phyloP scores from a whole-genome alignment of 2,888 invertebrate genomes.

The Callyntrura guangdongensis region DNA sequence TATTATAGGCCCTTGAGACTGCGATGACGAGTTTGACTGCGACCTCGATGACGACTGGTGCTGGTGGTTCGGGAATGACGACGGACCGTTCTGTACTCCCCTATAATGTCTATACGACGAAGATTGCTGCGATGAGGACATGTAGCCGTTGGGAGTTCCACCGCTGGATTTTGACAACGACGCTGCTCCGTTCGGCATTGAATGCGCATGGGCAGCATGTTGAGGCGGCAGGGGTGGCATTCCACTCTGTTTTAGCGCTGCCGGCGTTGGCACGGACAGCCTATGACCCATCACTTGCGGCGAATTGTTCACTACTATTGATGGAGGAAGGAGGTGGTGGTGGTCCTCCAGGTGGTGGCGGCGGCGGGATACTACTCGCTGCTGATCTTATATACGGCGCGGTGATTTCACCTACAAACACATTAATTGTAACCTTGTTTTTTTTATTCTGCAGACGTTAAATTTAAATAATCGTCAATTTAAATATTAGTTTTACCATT shows the following conservation, averaged over 20 bases:
- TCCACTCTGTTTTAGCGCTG: conserved; percentile 83
- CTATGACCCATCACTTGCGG: conserved; percentile 72
- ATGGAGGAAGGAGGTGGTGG: conserved; percentile 6
- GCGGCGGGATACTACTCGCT: conserved; percentile 3
- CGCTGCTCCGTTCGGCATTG: conserved; percentile 38
- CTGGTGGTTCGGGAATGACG: conserved; percentile 38
- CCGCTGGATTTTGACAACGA: conserved; percentile 2
- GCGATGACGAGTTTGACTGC: not conserved
- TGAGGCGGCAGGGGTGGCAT: conserved; percentile 82
- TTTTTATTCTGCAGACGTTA: not conserved
- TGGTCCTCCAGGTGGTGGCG: not conserved
- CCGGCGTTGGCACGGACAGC: conserved; percentile 83
- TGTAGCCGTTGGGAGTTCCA: conserved; percentile 63
- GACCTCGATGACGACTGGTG: conserved; percentile 7
- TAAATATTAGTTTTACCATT: conserved; percentile 61
- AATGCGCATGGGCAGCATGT: not conserved
- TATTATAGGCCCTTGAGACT: conserved; percentile 73
- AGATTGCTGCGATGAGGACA: conserved; percentile 42
- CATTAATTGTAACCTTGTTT: not conserved
- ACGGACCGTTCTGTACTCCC: conserved; percentile 57
- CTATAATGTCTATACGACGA: conserved; percentile 52
- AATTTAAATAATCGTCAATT: conserved; percentile 13
- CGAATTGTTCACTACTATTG: not conserved
- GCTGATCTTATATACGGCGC: not conserved
- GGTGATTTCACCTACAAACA: conserved; percentile 52